Base-by-base conservation (phyloP, 2,113 vertebrate genomes). In the Anseranas semipalmata region DNA sequence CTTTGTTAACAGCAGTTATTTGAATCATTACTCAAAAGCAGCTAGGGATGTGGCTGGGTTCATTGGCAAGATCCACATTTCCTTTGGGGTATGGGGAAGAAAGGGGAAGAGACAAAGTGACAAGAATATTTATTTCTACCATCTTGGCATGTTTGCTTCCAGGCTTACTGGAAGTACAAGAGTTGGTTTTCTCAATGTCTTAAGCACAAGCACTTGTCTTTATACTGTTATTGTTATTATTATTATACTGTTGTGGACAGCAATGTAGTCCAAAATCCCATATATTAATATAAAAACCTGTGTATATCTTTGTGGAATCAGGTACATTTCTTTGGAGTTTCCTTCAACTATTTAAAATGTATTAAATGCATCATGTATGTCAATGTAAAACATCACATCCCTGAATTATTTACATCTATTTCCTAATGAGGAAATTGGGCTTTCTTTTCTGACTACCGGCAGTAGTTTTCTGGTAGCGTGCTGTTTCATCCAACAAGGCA, bases 331-430 rank as follows among this genome's bases (percentile, higher is more conserved):
- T 86, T 84, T 67, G 43, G 55, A 55, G 35, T 91, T 96, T 85
- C 37, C 52, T 88, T 81, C 65, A 70, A 1, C 41, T 77, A 16
- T 82, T 95, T 80, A 86, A 93, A 78, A 83, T 79, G 55, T 20
- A 37, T 82, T 95, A 70, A 89, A 84, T 76, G 35, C 76, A 66
- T 81, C n/a, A 3, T 30, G 32, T 79, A 43, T 95, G 75, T 90
- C 88, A 62, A 25, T 73, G 70, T 58, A 89, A 90, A 90, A 76
- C 30, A 87, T 84, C 52, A 37, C 3, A 0, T 83, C 30, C 46
- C 66, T 76, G 67, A 93, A 72, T 92, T 95, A 82, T 82, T 95
- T 96, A 35, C 91, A 33, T 85, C 46, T 87, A n/a, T 91, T 87
- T 92, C 65, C 92, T 95, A 90, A 89, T 82, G 74, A 87, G 70